Conservation (phyloP, 2,797 vertebrate genomes). For the Pagetopsis macropterus region DNA sequence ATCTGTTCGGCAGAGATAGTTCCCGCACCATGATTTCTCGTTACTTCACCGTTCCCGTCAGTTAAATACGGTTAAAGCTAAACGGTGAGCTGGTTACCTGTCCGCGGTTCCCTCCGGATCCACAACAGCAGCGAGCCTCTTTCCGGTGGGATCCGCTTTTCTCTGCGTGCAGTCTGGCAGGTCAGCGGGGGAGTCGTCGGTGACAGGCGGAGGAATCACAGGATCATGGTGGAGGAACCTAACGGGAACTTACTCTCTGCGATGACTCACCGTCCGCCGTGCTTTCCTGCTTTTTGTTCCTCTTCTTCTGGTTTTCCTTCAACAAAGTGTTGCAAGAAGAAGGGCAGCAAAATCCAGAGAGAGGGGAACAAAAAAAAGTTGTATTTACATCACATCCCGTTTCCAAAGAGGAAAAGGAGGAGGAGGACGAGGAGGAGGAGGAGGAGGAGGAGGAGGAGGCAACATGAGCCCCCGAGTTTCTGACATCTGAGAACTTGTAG, state of each 20-base stretch:
- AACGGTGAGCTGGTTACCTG: constrained; percentile 49
- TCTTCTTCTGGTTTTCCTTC: not conserved
- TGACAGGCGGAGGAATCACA: constrained; percentile 17
- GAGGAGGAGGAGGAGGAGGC: constrained; percentile 37
- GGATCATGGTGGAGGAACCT: constrained; percentile 46
- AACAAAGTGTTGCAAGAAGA: not conserved
- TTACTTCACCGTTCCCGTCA: not conserved
- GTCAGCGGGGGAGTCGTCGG: constrained; percentile 1
- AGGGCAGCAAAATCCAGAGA: constrained; percentile 30
- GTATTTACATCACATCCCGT: constrained; percentile 78
- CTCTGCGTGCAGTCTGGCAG: constrained; percentile 24
- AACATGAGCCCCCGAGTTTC: constrained; percentile 38
- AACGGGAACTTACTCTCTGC: not conserved
- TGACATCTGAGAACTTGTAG: constrained; percentile 52
- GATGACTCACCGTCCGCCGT: not conserved
- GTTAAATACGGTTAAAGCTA: not conserved
- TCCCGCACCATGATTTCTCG: not conserved
- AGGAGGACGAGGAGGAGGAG: constrained; percentile 33
- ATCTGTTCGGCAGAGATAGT: constrained; percentile 10
- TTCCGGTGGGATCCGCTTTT: constrained; percentile 4
- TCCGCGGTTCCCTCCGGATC: constrained; percentile 50
- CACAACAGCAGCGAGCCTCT: constrained; percentile 43
- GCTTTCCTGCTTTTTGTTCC: rapidly evolving
- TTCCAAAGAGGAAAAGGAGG: constrained; percentile 58
- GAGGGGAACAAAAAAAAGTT: constrained; percentile 31